Percentiles rank a stretch among this genome's conserved stretches.
Evolutionary conservation across 2,797 vertebrate genomes (phyloP).

Genomic region (Argya squamiceps): DNA sequence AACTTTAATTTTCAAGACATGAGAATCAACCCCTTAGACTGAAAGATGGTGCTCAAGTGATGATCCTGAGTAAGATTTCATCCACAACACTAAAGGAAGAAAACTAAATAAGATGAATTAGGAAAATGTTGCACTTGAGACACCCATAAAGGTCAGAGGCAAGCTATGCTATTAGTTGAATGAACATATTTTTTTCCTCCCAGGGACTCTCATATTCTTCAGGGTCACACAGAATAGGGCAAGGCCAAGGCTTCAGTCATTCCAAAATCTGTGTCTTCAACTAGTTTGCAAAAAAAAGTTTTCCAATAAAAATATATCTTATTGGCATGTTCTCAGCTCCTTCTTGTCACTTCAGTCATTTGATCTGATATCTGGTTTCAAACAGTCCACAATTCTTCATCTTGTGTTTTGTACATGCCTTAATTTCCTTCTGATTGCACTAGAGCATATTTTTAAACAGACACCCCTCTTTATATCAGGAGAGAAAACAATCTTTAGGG

Average conservation of each 20-base stretch:
- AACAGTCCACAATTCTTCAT: not conserved
- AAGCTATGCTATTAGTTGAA: not conserved
- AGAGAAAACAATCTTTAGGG: not conserved
- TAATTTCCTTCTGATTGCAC: not conserved
- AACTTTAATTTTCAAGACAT: not conserved
- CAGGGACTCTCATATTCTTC: not conserved
- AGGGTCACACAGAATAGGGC: not conserved
- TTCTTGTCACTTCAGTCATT: not conserved
- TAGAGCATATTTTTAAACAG: not conserved
- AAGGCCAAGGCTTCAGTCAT: not conserved
- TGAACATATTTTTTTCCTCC: not conserved
- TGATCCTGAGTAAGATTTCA: not conserved
- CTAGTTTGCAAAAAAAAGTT: not conserved
- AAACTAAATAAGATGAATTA: not conserved
- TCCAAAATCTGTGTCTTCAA: not conserved
- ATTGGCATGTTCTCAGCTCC: not conserved
- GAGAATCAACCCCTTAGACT: not conserved
- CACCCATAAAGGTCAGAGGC: not conserved
- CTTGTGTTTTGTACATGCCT: not conserved
- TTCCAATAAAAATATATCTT: not conserved
- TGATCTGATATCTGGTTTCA: not conserved
- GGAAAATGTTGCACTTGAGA: not conserved
- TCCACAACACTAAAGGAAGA: not conserved
- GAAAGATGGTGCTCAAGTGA: not conserved
- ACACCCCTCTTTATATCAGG: not conserved